phyloP scores from a whole-genome alignment of 2,113 vertebrate species.

The Spea multiplicata region DNA sequence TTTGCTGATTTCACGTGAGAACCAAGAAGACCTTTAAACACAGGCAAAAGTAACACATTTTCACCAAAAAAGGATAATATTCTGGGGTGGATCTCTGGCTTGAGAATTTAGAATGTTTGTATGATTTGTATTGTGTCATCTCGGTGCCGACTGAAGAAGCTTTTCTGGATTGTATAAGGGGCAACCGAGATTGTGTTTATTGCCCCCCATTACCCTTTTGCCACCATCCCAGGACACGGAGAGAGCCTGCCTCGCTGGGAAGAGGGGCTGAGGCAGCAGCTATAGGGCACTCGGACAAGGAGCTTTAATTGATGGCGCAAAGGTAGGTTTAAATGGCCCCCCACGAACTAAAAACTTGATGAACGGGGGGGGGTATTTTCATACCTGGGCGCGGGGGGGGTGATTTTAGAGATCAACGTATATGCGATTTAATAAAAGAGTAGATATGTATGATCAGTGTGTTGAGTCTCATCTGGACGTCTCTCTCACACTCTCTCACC shows the following conservation, averaged over 20 bases:
- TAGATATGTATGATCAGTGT: slow-evolving; percentile 36
- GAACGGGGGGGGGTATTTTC: slow-evolving; percentile 36
- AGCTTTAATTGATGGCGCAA: slow-evolving; percentile 99
- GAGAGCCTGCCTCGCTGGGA: slow-evolving; percentile 43
- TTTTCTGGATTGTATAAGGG: slow-evolving; percentile 78
- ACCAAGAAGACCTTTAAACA: slow-evolving; percentile 55
- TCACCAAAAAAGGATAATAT: slow-evolving; percentile 64
- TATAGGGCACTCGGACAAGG: slow-evolving; percentile 96
- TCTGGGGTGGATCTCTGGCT: slow-evolving; percentile 57
- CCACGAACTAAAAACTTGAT: slow-evolving; percentile 30
- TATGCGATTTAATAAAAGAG: slow-evolving; percentile 41
- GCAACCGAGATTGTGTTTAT: slow-evolving; percentile 33
- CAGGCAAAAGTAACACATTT: slow-evolving; percentile 52
- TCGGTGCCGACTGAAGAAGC: slow-evolving; percentile 86
- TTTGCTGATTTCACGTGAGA: slow-evolving; percentile 46
- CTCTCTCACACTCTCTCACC: slow-evolving; percentile 57
- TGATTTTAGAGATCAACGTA: slow-evolving; percentile 13
- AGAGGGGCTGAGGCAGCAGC: slow-evolving; percentile 87
- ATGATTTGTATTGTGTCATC: slow-evolving; percentile 70
- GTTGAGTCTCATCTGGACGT: slow-evolving; percentile 56
- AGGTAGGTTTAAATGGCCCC: slow-evolving; percentile 89
- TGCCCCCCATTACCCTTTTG: slow-evolving; percentile 9
- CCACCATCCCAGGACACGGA: slow-evolving; percentile 24
- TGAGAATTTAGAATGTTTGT: slow-evolving; percentile 64
- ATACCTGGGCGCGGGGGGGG: slow-evolving; percentile 19